A percentile compares a stretch with the other conserved stretches of the same genome.
These are phyloP conservation scores for Stenodema calcarata DNA, from an alignment of 2,888 invertebrate species.

Conservation along the genomic window DNA sequence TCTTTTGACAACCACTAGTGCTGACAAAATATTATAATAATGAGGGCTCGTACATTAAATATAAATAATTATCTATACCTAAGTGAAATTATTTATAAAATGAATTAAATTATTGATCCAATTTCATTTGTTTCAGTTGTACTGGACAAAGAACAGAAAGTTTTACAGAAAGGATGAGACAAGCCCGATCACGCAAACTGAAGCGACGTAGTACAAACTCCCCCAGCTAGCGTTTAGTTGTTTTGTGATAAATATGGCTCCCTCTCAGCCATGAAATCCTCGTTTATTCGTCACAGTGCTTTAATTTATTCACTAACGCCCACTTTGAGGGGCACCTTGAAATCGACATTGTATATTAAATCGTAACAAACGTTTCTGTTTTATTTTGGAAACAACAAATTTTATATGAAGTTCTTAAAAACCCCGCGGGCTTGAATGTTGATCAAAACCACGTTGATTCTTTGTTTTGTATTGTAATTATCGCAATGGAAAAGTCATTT, in stretches of 20 bases:
- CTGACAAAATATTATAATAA: too few relatives aligned
- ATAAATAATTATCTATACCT: too few relatives aligned
- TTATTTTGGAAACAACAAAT: neutral
- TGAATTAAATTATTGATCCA: neutral
- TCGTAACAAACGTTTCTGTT: neutral
- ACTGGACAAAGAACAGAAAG: neutral
- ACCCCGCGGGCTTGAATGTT: neutral
- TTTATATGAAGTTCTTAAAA: neutral
- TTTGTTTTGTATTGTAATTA: neutral
- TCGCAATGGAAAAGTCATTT: neutral
- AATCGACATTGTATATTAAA: neutral
- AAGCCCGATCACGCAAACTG: neutral
- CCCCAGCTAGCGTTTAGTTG: neutral
- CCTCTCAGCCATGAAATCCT: neutral
- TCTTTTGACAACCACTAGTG: too few relatives aligned
- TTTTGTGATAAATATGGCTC: neutral
- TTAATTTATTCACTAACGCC: neutral
- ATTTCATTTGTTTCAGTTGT: slow-evolving; percentile 27
- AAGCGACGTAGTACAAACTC: slow-evolving; percentile 4
- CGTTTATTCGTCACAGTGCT: neutral
- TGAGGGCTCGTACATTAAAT: too few relatives aligned
- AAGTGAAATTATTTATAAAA: too few relatives aligned
- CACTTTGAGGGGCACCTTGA: neutral
- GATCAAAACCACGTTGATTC: neutral
- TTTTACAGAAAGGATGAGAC: neutral